Conservation (phyloP, 1,140 invertebrate genomes). For the Helicorthomorpha holstii region DNA sequence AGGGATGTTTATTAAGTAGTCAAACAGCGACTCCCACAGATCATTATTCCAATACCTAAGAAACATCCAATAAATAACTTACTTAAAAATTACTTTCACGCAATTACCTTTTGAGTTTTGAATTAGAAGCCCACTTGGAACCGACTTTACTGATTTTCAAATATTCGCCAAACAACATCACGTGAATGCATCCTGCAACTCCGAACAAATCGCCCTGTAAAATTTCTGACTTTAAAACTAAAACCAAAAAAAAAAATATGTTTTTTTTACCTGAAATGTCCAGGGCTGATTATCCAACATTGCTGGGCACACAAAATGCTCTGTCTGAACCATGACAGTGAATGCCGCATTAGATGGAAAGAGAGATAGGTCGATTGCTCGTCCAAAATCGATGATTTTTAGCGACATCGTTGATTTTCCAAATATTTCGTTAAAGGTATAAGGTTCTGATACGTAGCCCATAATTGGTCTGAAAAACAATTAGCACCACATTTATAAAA, state of each 20-base stretch:
- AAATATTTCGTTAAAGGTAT: neutral
- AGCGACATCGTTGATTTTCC: conserved; percentile 34
- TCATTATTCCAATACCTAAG: conserved; percentile 7
- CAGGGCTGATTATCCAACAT: conserved; percentile 72
- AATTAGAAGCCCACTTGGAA: conserved; percentile 23
- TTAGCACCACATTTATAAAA: no score
- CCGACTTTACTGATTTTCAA: conserved; percentile 56
- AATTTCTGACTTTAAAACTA: neutral
- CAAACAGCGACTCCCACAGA: conserved; percentile 10
- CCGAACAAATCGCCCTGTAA: conserved; percentile 65
- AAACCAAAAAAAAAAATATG: conserved; percentile 4
- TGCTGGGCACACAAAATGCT: conserved; percentile 65
- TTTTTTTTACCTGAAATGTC: conserved; percentile 53
- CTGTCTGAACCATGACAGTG: conserved; percentile 47
- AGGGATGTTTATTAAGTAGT: conserved; percentile 11
- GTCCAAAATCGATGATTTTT: conserved; percentile 71
- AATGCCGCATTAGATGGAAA: conserved; percentile 64
- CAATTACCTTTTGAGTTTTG: neutral
- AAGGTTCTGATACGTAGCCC: no score
- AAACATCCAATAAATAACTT: no score
- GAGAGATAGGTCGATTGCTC: conserved; percentile 71
- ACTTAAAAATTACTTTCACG: no score
- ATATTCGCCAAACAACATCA: conserved; percentile 67
- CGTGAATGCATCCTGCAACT: conserved; percentile 65
- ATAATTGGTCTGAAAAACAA: no score